phyloP scores from a whole-genome alignment of 1,140 invertebrate species.

The Metopolophium dirhodum region DNA sequence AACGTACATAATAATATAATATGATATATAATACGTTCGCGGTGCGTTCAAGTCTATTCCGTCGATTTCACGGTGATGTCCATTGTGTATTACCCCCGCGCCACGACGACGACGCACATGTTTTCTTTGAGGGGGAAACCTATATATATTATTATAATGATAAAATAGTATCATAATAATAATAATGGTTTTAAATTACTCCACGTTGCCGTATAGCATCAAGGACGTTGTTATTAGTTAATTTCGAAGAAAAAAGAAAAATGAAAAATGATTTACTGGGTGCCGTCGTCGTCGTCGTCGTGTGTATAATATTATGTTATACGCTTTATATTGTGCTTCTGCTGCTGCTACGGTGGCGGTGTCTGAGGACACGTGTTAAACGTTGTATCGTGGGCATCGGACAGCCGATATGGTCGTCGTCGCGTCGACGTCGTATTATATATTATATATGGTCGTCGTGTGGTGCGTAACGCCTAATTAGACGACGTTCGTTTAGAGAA shows the following conservation, averaged over 20 bases:
- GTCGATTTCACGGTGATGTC: constrained; percentile 54
- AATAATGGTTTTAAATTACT: constrained; percentile 53
- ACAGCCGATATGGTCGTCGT: not conserved
- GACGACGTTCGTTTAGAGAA: constrained; percentile 55
- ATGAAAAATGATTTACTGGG: constrained; percentile 53
- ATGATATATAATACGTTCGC: not conserved
- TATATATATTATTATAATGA: not conserved
- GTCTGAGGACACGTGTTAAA: constrained; percentile 53
- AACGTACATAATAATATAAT: not conserved
- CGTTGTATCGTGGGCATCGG: not conserved
- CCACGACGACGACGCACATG: not conserved
- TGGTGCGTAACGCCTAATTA: constrained; percentile 47
- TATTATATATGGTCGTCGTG: constrained; percentile 23
- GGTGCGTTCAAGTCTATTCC: constrained; percentile 51
- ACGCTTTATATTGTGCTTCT: not conserved
- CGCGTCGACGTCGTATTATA: not conserved
- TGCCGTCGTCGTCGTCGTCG: constrained; percentile 18
- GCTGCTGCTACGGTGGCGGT: not conserved
- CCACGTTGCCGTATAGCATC: constrained; percentile 32
- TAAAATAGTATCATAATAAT: constrained; percentile 1
- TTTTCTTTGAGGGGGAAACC: constrained; percentile 1
- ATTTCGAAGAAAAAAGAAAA: constrained; percentile 40
- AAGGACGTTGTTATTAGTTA: constrained; percentile 54
- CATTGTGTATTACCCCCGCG: constrained; percentile 46
- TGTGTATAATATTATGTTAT: not conserved